Evolutionary conservation across 2,113 vertebrate species (phyloP).

Genomic region (Gasterosteus nipponicus): DNA sequence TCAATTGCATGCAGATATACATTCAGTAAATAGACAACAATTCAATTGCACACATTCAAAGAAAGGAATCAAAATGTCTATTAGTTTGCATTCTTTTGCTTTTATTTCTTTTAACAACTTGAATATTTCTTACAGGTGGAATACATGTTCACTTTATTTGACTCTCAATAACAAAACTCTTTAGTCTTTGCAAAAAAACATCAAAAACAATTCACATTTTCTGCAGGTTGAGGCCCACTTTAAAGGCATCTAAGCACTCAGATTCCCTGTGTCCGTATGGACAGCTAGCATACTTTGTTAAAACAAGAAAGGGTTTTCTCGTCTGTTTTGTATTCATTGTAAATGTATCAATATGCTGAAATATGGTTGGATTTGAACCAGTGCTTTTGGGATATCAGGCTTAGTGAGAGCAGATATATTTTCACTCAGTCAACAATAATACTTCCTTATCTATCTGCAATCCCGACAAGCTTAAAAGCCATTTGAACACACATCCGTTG

Average conservation of each 20-base stretch:
- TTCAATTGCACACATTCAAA: not conserved
- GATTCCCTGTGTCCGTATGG: conserved; percentile 1
- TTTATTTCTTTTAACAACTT: conserved; percentile 64
- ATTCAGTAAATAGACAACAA: not conserved
- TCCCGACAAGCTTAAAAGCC: conserved; percentile 68
- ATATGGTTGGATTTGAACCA: conserved; percentile 33
- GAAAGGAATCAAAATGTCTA: not conserved
- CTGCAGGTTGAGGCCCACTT: conserved; percentile 34
- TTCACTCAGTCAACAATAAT: conserved; percentile 64
- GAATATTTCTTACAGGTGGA: conserved; percentile 60
- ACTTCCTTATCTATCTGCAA: conserved; percentile 61
- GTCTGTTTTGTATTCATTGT: not conserved
- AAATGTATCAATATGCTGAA: not conserved
- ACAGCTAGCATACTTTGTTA: conserved; percentile 1
- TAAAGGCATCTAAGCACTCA: conserved; percentile 60
- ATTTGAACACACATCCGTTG: conserved; percentile 66
- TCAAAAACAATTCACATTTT: conserved; percentile 64
- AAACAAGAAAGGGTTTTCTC: not conserved
- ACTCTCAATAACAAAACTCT: conserved; percentile 67
- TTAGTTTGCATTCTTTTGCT: conserved; percentile 24
- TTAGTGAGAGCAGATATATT: conserved; percentile 60
- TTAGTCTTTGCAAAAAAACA: conserved; percentile 65
- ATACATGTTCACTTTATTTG: conserved; percentile 58
- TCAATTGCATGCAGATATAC: not conserved
- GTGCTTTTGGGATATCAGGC: conserved; percentile 51